phyloP scores from a whole-genome alignment of 2,113 vertebrate genomes.

The Drymodes brunneopygia region DNA sequence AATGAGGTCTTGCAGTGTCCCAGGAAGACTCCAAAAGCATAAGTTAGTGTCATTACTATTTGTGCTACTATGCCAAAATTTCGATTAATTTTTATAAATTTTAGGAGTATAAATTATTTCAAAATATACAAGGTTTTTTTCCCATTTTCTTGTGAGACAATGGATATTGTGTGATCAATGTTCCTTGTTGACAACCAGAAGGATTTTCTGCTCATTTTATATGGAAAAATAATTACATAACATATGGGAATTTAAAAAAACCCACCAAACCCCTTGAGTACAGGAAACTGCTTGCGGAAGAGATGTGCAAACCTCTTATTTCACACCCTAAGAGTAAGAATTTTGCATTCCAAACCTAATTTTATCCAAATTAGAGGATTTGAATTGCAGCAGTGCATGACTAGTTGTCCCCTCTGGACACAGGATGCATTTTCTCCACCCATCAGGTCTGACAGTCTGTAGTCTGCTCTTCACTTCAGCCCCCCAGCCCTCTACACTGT shows the following conservation, averaged over 20 bases:
- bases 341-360: neutral
- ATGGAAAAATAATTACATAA: neutral
- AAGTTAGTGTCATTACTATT: neutral
- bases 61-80: neutral
- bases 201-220: neutral
- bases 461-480: neutral
- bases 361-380: neutral
- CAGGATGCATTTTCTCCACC: neutral
- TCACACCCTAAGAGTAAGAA: neutral
- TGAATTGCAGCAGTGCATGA: neutral
- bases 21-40: neutral
- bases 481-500: neutral
- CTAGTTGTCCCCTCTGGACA: neutral
- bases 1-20: neutral
- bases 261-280: neutral
- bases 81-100: neutral
- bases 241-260: neutral
- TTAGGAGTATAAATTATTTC: neutral
- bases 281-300: neutral
- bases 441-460: neutral
- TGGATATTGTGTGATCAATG: neutral
- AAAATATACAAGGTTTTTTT: neutral
- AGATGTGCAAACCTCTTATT: neutral
- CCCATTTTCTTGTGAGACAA: neutral
- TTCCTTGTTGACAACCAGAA: neutral